Base-by-base conservation (phyloP, 2,888 invertebrate genomes). In the Chydorus sphaericus region DNA sequence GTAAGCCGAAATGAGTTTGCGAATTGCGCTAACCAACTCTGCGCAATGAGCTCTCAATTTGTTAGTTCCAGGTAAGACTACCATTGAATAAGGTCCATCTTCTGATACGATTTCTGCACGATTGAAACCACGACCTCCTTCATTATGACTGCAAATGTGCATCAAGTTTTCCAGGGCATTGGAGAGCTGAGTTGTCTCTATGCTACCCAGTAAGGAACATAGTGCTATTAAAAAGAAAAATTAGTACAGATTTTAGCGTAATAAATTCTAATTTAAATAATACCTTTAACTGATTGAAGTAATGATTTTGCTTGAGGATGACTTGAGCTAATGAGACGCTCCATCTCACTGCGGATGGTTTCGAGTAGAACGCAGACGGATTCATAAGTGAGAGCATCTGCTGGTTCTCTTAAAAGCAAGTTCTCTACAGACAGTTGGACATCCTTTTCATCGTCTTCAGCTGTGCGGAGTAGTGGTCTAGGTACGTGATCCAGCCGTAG, bases 111-210 rank as follows among this genome's bases (percentile, higher is more conserved):
- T 80, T 65, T 83, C 82, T 0, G 83, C 82, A 57, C 71, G 72
- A 61, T 72, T 73, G 58, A 69, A 69, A 44, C 69, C 69, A 54
- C 69, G 68, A 5, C 23, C 16, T 5, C 23, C 5, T 6, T 33
- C 31, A 11, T 33, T 36, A 28, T 44, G 23, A 26, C 28, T 44
- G 28, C 44, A 44, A 44, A 28, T 44, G 26, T 26, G 28, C 23
- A 36, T 20, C 23, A 52, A 36, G 23, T 31, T 33, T 14, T 80
- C 79, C 18, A 93, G 72, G 23, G 87, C 82, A 62, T 84, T 81
- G 7, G 84, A 83, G 20, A 94, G 79, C 65, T 93, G 90, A 38
- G 85, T 71, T 0, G 92, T 93, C 70, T 94, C 92, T 1, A 94
- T 81, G 55, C 83, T 84, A 18, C 89, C 90, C 62, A 94, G 81